phyloP scores from a whole-genome alignment of 1,140 invertebrate species.

The Acromyrmex heyeri region DNA sequence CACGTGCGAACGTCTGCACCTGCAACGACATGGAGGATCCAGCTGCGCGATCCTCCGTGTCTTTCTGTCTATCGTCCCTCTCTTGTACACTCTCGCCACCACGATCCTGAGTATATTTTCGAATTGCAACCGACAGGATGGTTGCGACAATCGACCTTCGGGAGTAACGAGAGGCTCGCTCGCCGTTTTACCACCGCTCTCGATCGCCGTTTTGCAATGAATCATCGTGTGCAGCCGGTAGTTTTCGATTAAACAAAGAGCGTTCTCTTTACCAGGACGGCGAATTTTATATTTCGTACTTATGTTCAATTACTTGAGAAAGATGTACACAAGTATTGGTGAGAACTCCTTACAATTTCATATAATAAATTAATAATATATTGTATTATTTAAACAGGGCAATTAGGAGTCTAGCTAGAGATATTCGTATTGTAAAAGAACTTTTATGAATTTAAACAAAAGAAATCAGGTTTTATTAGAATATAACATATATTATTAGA shows the following conservation, averaged over 20 bases:
- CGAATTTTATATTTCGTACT: background rate
- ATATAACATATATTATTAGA: no score
- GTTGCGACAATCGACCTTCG: conserved; percentile 68
- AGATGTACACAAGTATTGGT: no score
- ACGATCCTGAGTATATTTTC: conserved; percentile 49
- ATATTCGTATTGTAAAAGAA: no score
- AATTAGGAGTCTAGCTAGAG: no score
- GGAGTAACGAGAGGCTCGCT: conserved; percentile 29
- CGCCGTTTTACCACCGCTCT: conserved; percentile 24
- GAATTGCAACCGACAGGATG: conserved; percentile 49
- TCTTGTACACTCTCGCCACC: conserved; percentile 15
- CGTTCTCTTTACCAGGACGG: background rate
- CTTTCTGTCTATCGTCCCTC: conserved; percentile 18
- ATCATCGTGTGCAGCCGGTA: conserved; percentile 33
- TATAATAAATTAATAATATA: no score
- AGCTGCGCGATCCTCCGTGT: conserved; percentile 62
- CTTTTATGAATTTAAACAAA: no score
- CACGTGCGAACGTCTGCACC: conserved; percentile 63
- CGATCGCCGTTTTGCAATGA: conserved; percentile 48
- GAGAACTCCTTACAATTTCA: no score
- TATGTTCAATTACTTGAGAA: background rate
- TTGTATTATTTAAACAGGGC: no score
- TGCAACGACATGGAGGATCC: conserved; percentile 65
- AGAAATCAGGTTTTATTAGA: no score
- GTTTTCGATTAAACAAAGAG: conserved; percentile 43